A percentile compares a stretch with the other conserved stretches of the same genome.
phyloP scores from a whole-genome alignment of 2,797 vertebrate genomes.

The Spheniscus humboldti region DNA sequence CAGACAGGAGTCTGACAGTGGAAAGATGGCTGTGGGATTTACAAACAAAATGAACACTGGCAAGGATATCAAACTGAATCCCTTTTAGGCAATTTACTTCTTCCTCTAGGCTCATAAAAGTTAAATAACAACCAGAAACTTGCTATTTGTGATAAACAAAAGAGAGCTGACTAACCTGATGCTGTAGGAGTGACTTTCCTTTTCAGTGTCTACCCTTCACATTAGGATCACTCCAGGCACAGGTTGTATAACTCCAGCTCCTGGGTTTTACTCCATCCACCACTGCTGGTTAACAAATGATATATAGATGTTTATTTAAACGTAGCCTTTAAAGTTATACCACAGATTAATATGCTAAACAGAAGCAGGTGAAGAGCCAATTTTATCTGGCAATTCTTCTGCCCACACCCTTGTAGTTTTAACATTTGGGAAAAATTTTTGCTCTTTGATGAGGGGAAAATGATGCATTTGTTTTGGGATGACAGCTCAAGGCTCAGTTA shows the following conservation, averaged over 20 bases:
- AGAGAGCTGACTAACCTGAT: neutral
- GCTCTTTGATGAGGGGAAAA: conserved; percentile 33
- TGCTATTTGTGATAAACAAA: neutral
- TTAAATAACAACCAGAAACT: neutral
- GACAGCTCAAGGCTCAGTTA: conserved; percentile 9
- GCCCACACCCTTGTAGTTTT: neutral
- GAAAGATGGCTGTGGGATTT: neutral
- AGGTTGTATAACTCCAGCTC: neutral
- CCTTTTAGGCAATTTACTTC: neutral
- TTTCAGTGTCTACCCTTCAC: neutral
- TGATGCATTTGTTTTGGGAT: conserved; percentile 29
- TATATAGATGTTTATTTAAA: neutral
- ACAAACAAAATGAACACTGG: neutral
- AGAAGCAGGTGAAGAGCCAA: neutral
- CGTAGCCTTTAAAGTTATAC: neutral
- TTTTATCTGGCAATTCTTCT: neutral
- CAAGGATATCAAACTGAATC: neutral
- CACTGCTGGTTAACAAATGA: neutral
- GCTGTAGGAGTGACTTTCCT: neutral
- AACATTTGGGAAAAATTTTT: neutral
- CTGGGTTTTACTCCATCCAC: neutral
- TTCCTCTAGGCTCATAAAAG: neutral
- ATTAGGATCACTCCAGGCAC: neutral
- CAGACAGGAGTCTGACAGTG: neutral
- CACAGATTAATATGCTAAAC: neutral